These are phyloP conservation scores for Mythimna ferrago DNA, from an alignment of 2,888 invertebrate species.

Conservation along the genomic window DNA sequence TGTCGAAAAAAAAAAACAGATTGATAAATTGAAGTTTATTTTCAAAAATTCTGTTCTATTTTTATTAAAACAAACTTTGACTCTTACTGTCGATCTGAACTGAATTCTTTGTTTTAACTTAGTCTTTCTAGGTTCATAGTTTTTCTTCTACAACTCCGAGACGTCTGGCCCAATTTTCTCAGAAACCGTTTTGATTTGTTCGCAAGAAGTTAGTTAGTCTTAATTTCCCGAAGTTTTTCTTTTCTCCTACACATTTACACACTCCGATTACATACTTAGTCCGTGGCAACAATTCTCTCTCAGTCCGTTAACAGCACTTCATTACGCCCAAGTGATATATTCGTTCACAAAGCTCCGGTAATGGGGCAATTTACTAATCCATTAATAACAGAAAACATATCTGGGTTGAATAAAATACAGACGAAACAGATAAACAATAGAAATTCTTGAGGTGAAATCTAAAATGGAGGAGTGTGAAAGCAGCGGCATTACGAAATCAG, in stretches of 20 bases:
- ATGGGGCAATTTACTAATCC: slow-evolving; percentile 53
- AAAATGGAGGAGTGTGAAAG: neutral
- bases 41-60: neutral
- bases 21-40: neutral
- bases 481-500: neutral
- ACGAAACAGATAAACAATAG: slow-evolving; percentile 19
- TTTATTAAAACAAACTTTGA: neutral
- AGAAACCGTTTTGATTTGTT: slow-evolving; percentile 38
- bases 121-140: neutral
- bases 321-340: slow-evolving; percentile 55
- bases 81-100: neutral
- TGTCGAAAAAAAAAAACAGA: neutral
- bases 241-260: slow-evolving; percentile 21
- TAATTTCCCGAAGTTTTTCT: slow-evolving; percentile 22
- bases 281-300: slow-evolving; percentile 40
- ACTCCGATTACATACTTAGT: slow-evolving; percentile 41
- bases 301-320: slow-evolving; percentile 54
- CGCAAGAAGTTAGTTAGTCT: slow-evolving; percentile 7
- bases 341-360: slow-evolving; percentile 42
- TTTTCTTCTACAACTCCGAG: neutral
- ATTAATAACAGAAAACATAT: slow-evolving; percentile 48
- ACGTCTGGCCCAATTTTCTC: neutral
- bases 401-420: slow-evolving; percentile 15
- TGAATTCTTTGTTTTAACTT: neutral
- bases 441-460: neutral